Evolutionary conservation across 2,888 invertebrate genomes (phyloP).

Genomic region (Gastracanthus pulcherrimus): DNA sequence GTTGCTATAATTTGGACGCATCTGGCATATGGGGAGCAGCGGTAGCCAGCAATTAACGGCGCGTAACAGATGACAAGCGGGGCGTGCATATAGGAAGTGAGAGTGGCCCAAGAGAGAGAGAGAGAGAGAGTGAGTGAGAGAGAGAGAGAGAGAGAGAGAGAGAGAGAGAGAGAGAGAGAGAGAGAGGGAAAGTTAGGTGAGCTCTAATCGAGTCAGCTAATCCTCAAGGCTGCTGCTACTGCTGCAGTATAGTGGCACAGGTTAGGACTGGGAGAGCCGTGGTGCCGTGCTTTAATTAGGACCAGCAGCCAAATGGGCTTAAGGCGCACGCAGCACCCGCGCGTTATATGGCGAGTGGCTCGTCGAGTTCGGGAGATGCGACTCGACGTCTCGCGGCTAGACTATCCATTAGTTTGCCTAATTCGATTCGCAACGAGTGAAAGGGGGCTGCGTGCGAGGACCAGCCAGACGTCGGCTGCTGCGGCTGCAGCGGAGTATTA

Average conservation of each 20-base stretch:
- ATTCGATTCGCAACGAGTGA: constrained; percentile 50
- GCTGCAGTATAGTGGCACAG: constrained; percentile 25
- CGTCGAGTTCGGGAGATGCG: constrained; percentile 5
- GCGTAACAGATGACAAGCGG: constrained; percentile 42
- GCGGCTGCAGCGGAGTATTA: background rate
- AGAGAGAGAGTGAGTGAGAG: background rate
- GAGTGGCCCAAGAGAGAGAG: background rate
- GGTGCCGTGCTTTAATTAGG: constrained; percentile 60
- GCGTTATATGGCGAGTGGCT: background rate
- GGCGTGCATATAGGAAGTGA: background rate
- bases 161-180: constrained; percentile 12
- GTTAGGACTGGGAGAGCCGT: constrained; percentile 27
- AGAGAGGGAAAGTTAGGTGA: constrained; percentile 42
- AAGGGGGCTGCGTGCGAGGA: constrained; percentile 12
- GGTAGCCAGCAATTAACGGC: constrained; percentile 30
- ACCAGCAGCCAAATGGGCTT: constrained; percentile 50
- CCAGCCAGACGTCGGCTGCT: background rate
- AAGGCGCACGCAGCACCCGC: background rate
- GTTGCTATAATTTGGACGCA: constrained; percentile 42
- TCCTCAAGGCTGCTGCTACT: constrained; percentile 41
- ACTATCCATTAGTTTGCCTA: constrained; percentile 53
- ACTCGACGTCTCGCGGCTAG: constrained; percentile 45
- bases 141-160: background rate
- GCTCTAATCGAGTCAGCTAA: constrained; percentile 62
- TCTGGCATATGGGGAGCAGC: background rate